A percentile compares a stretch with the other conserved stretches of the same genome.
Evolutionary conservation across 2,797 vertebrate genomes (phyloP).

Genomic region (Mormyrops attenuatus): DNA sequence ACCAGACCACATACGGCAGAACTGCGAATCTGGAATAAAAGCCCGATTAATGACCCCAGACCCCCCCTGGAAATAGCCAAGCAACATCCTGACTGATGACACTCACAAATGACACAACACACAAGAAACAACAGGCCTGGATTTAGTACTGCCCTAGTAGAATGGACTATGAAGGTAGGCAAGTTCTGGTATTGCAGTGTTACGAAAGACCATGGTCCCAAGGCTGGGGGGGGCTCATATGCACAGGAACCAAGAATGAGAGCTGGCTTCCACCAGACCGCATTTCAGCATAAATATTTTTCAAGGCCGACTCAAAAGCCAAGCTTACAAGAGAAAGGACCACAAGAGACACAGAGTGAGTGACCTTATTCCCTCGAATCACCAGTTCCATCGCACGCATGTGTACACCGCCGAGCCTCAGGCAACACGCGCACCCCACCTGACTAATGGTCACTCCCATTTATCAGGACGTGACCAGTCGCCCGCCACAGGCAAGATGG

Average conservation of each 20-base stretch:
- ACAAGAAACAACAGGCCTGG: background rate
- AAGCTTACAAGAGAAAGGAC: background rate
- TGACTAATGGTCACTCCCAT: background rate
- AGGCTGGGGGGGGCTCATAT: background rate
- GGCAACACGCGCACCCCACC: background rate
- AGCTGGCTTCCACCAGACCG: too few relatives aligned
- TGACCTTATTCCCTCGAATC: background rate
- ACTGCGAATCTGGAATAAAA: background rate
- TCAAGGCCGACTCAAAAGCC: background rate
- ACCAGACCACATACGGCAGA: background rate
- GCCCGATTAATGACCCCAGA: background rate
- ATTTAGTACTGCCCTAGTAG: background rate
- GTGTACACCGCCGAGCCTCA: background rate
- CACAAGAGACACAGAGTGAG: background rate
- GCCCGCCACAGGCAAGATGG: background rate
- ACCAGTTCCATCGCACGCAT: background rate
- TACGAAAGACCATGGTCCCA: background rate
- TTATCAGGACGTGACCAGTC: background rate
- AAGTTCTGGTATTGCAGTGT: background rate
- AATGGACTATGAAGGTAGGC: background rate
- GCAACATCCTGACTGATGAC: background rate
- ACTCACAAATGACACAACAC: background rate
- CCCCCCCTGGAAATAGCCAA: background rate
- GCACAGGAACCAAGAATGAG: background rate
- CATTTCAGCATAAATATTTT: background rate